A percentile compares a stretch with the other conserved stretches of the same genome.
These are phyloP conservation scores for Sebastolobus alascanus DNA, from an alignment of 2,797 vertebrate species.

Conservation along the genomic window DNA sequence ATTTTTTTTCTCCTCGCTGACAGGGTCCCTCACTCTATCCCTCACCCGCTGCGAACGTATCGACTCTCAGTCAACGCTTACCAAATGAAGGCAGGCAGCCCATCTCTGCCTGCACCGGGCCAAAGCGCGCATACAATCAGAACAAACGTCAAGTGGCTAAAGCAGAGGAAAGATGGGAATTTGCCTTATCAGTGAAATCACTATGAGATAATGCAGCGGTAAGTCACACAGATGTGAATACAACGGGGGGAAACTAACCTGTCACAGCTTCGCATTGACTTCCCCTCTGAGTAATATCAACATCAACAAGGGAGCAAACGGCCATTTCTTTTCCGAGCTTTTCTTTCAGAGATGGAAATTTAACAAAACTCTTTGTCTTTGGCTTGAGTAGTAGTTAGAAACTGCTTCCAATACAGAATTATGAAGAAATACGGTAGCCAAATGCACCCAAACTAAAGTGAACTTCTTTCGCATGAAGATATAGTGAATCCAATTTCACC, in stretches of 20 bases:
- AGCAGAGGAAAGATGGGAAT: constrained; percentile 57
- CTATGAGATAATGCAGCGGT: constrained; percentile 51
- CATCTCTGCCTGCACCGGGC: constrained; percentile 57
- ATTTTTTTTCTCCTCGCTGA: constrained; percentile 39
- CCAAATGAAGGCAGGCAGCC: constrained; percentile 81
- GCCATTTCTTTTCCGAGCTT: constrained; percentile 14
- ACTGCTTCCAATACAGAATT: background rate
- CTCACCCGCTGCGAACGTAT: constrained; percentile 63
- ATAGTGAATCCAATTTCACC: constrained; percentile 10
- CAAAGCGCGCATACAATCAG: constrained; percentile 63
- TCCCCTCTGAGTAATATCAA: constrained; percentile 33
- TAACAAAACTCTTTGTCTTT: background rate
- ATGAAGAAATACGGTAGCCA: background rate
- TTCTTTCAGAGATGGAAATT: constrained; percentile 21
- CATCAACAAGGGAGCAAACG: constrained; percentile 10
- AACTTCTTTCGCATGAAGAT: background rate
- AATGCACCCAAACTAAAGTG: background rate
- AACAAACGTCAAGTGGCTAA: constrained; percentile 63
- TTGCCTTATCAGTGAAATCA: constrained; percentile 63
- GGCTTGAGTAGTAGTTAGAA: background rate
- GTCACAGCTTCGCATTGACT: constrained; percentile 39
- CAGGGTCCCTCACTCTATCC: constrained; percentile 68
- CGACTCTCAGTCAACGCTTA: constrained; percentile 75
- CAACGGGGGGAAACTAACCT: constrained; percentile 41
- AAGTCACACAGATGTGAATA: constrained; percentile 49